Evolutionary conservation across 1,140 invertebrate species (phyloP), one percentile per base, ranked within the genome.

Genomic region (Papilio machaon): DNA sequence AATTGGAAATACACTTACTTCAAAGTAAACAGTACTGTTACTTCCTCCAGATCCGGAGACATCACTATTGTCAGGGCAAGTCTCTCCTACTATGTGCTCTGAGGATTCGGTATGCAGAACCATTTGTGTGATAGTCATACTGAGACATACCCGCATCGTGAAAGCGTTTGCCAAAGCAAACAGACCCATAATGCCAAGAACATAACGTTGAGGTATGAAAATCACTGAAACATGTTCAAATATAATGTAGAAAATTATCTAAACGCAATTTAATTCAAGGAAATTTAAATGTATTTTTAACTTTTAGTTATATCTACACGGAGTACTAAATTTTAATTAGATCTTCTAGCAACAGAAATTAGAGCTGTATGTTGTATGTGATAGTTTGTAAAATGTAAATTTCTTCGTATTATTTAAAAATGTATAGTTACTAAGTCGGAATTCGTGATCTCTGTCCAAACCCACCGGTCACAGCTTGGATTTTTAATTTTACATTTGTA

Each of bases 101-200:
- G 88, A 83, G 1, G 89, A 80, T 10, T 86, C 79, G 0, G 81
- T 80, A n/a, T 87, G 85, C 0, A 89, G 77, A 0, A 96, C 97
- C 97, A 99, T 98, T 86, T 98, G 97, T 19, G 98, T 98, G 76
- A 99, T 98, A 0, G 98, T 98, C 80, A 99, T 96, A 79, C 97
- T 98, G 19, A 99, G 95, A 85, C 97, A 98, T 4, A 98, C 97
- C 54, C 98, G 95, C 97, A 99, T 97, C 9, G 97, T 97, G 88
- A 98, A 99, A 0, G 98, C 96, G 88, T 97, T 98, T 47, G 97
- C 96, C 49, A 98, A 95, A 6, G 97, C 97, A 82, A 98, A 94
- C 85, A 98, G 97, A 15, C 97, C 97, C 96, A 98, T 96, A 1
- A 98, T 89, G 0, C 97, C 97, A 82, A 98, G 95, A 2, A 97